Evolutionary conservation across 2,797 vertebrate species (phyloP), one percentile per base, ranked within the genome.

Genomic region (Molossus molossus): DNA sequence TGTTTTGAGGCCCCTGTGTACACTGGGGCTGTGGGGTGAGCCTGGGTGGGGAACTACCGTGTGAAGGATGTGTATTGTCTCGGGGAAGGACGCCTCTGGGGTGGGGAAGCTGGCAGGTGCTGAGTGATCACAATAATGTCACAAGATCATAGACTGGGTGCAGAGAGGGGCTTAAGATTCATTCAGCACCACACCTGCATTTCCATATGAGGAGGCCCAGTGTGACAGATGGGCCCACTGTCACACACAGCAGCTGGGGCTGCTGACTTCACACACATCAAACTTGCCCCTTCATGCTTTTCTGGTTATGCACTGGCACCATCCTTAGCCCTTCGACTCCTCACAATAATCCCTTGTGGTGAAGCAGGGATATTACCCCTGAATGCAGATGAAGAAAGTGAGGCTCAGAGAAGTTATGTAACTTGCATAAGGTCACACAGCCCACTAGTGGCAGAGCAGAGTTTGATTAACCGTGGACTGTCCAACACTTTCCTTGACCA

Each of bases 1-100:
- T 95, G 88, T 96, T 93, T 94, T 76, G 89, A 96, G 94, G 64
- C 90, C 80, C n/a, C 69, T 95, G 57, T 96, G 76, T 85, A 90
- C 94, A 40, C 6, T 0, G 48, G 91, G 97, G 96, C 94, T 33
- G n/a, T 20, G 6, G 94, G 96, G 80, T 87, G 77, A 91, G 29
- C 0, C 0, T 75, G 85, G 96, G 95, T 96, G 33, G 69, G 94
- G 90, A 96, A 79, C 93, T 79, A 62, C 7, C 48, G 82, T 29
- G 3, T 73, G 12, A 93, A 96, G 50, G 58, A n/a, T 33, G 20
- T 21, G 0, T 18, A 0, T 27, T 92, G 12, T 62, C 92, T 83
- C 23, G 17, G 76, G 84, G 94, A 89, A 7, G 94, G 96, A 58
- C 14, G 33, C 65, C 5, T 5, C 79, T 85, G 64, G 0, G 0